Evolutionary conservation across 2,888 invertebrate species (phyloP), one percentile per base, ranked within the genome.

Genomic region (Cephus rjabovi): DNA sequence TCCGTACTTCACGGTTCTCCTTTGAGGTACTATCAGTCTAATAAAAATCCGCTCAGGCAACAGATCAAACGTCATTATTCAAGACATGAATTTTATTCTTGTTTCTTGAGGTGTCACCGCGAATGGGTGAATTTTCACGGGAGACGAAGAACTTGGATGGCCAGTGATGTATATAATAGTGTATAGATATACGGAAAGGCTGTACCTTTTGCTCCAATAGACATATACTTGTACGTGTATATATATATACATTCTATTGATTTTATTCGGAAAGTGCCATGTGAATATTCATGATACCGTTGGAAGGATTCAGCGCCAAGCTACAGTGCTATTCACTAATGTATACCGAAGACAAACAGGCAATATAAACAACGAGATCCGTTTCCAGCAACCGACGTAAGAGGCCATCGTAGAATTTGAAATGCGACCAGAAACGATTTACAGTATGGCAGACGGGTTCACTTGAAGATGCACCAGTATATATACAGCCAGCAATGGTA

Each of bases 201-300:
- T 23, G 23, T 56, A 56, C 23, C 23, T 56, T 56, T 56, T 23
- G 40, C 56, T 56, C 9, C 40, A 23, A 40, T 6, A 23, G 40
- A 23, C 9, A 23, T 15, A 23, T 56, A 56, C 23, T 56, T 30
- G 11, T 12, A 31, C 33, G 11, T 71, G 12, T 33, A 11, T 71
- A 71, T 71, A 71, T 71, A 71, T 12, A 31, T 15, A 71, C 76
- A 80, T 81, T 82, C 83, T 85, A 90, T 89, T 89, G 90, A 90
- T 88, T 88, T 86, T 80, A 81, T 81, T 34, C 81, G 79, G 81
- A 78, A 84, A 86, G 85, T 82, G 83, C 81, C 83, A 80, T 83
- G 88, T 90, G 89, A 90, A 90, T 90, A 90, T 90, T 90, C 90
- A 90, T 90, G 88, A 85, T 83, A 87, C 87, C 84, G 85, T 87